Evolutionary conservation across 2,113 vertebrate species (phyloP).

Genomic region (Xyliphius kryptos): DNA sequence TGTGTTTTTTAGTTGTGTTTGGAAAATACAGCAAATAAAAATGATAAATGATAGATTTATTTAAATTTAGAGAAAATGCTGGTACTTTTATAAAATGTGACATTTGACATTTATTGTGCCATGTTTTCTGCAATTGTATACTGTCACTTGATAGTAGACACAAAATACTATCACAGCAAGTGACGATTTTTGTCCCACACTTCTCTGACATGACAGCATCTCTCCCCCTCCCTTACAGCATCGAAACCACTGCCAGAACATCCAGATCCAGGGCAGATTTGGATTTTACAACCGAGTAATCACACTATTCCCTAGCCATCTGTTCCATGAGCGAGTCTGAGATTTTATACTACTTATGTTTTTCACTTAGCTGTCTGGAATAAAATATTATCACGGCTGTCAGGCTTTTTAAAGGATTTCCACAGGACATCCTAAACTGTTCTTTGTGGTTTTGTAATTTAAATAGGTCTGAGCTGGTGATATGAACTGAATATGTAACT

Average conservation of each 20-base stretch:
- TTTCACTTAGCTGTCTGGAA: neutral
- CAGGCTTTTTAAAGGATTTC: no score
- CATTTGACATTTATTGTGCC: neutral
- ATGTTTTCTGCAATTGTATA: no score
- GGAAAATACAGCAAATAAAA: neutral
- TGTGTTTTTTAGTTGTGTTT: neutral
- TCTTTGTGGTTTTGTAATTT: no score
- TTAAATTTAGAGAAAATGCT: neutral
- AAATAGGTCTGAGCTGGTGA: no score
- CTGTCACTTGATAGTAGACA: no score
- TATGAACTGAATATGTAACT: no score
- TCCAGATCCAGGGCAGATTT: constrained; percentile 15
- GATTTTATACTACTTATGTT: neutral
- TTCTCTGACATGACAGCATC: no score
- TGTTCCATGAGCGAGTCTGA: constrained; percentile 7
- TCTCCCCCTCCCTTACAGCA: constrained; percentile 15
- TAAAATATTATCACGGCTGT: neutral
- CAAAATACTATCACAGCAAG: no score
- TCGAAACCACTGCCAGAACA: neutral
- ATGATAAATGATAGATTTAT: neutral
- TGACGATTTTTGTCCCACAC: no score
- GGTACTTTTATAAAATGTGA: neutral
- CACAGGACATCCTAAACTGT: no score
- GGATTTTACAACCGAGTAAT: constrained; percentile 13
- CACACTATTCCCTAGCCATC: neutral